Conservation (phyloP, 1,140 invertebrate species). For the Drosophila obscura region DNA sequence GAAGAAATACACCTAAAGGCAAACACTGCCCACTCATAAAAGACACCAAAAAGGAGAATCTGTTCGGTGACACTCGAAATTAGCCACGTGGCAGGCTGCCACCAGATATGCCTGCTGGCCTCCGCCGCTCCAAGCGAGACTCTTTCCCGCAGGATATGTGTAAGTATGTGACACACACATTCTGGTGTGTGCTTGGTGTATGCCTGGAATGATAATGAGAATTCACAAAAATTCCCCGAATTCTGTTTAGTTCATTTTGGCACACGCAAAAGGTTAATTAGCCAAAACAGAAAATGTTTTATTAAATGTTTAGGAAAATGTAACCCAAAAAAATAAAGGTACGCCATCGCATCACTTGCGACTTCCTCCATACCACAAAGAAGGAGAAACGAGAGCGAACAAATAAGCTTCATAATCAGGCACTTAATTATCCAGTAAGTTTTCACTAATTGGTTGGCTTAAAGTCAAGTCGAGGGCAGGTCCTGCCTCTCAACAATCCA, state of each 20-base stretch:
- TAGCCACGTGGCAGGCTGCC: slow-evolving; percentile 22
- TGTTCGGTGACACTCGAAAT: slow-evolving; percentile 33
- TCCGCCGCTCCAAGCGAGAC: neutral
- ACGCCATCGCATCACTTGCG: neutral
- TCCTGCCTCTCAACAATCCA: slow-evolving; percentile 2
- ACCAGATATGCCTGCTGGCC: neutral
- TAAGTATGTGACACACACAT: slow-evolving; percentile 25
- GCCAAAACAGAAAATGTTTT: slow-evolving; percentile 14
- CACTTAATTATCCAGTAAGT: slow-evolving; percentile 65
- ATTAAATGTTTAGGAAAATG: slow-evolving; percentile 6
- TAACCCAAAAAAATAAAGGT: no score
- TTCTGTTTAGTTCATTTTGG: slow-evolving; percentile 36
- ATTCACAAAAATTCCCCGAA: slow-evolving; percentile 28
- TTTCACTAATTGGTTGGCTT: slow-evolving; percentile 71
- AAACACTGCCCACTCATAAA: neutral
- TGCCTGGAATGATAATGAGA: slow-evolving; percentile 44
- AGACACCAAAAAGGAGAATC: slow-evolving; percentile 11
- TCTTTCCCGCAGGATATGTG: slow-evolving; percentile 11
- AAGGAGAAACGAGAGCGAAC: slow-evolving; percentile 4
- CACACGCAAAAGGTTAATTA: slow-evolving; percentile 39
- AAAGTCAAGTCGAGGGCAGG: slow-evolving; percentile 56
- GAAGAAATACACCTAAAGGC: no score
- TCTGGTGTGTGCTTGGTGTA: slow-evolving; percentile 3
- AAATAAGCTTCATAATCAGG: slow-evolving; percentile 51
- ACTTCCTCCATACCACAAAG: neutral